Evolutionary conservation across 1,140 invertebrate species (phyloP).

Genomic region (Aphelenchoides fujianensis): DNA sequence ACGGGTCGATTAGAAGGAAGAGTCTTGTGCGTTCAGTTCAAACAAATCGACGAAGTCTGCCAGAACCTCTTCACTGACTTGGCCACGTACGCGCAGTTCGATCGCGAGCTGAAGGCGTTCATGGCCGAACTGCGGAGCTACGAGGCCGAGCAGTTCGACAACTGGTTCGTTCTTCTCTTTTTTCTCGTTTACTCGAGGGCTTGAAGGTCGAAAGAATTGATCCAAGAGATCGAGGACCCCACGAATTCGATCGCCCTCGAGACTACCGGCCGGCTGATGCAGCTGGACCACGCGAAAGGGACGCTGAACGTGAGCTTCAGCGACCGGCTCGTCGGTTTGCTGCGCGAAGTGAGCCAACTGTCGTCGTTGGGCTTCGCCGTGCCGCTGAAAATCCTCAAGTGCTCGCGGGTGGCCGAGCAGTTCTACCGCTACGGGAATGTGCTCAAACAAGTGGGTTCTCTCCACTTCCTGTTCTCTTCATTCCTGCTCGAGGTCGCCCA

Average conservation of each 20-base stretch:
- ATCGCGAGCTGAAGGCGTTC: slow-evolving; percentile 63
- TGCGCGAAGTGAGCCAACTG: slow-evolving; percentile 78
- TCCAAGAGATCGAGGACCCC: slow-evolving; percentile 37
- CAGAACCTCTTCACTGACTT: slow-evolving; percentile 43
- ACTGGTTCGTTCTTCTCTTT: too few species aligned
- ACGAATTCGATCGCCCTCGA: slow-evolving; percentile 66
- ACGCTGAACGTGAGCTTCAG: slow-evolving; percentile 84
- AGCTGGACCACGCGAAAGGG: slow-evolving; percentile 72
- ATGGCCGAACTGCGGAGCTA: slow-evolving; percentile 70
- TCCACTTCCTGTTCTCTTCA: too few species aligned
- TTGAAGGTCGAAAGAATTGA: slow-evolving; percentile 39
- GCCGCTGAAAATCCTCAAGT: slow-evolving; percentile 72
- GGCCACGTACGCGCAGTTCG: slow-evolving; percentile 29
- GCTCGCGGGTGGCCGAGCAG: slow-evolving; percentile 70
- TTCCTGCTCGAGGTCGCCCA: slow-evolving; percentile 81
- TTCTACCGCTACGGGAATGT: slow-evolving; percentile 78
- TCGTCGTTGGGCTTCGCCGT: slow-evolving; percentile 76
- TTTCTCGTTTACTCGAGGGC: too few species aligned
- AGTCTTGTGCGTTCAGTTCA: too few species aligned
- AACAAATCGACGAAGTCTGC: slow-evolving; percentile 19
- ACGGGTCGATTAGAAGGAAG: too few species aligned
- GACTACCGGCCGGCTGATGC: slow-evolving; percentile 74
- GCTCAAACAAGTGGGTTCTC: slow-evolving; percentile 79
- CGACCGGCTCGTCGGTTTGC: slow-evolving; percentile 73
- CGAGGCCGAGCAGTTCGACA: slow-evolving; percentile 70